Conservation (phyloP, 1,140 invertebrate genomes). For the Lanistes nyassanus region DNA sequence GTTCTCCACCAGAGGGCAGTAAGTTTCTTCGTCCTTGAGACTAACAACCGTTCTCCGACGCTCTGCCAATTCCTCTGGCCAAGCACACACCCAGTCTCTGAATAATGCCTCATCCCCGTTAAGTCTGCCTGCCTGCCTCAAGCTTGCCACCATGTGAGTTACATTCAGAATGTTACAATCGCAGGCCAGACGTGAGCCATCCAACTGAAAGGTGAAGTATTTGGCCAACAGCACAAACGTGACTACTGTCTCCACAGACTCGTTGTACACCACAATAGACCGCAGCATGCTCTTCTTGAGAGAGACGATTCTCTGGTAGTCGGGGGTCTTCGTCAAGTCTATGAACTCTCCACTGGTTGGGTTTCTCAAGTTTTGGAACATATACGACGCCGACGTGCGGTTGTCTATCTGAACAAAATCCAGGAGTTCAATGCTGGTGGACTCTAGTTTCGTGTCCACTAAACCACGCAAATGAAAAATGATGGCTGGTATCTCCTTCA, state of each 20-base stretch:
- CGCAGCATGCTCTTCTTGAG: slow-evolving; percentile 33
- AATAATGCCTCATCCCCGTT: slow-evolving; percentile 42
- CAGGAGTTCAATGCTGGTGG: slow-evolving; percentile 32
- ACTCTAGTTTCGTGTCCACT: slow-evolving; percentile 25
- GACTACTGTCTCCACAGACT: slow-evolving; percentile 8
- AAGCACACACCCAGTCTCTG: slow-evolving; percentile 39
- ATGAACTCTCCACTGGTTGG: slow-evolving; percentile 27
- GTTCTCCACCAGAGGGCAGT: slow-evolving; percentile 29
- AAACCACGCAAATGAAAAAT: slow-evolving; percentile 40
- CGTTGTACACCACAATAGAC: slow-evolving; percentile 20
- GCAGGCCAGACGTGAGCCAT: slow-evolving; percentile 40
- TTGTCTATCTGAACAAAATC: slow-evolving; percentile 33
- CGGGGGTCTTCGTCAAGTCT: slow-evolving; percentile 20
- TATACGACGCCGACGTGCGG: slow-evolving; percentile 4
- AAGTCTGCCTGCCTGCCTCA: slow-evolving; percentile 11
- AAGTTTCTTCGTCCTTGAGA: slow-evolving; percentile 41
- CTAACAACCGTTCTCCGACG: slow-evolving; percentile 21
- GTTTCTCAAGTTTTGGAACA: slow-evolving; percentile 30
- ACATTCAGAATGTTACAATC: slow-evolving; percentile 42
- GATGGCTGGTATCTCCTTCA: slow-evolving; percentile 35
- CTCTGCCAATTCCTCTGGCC: slow-evolving; percentile 33
- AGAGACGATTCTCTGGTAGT: slow-evolving; percentile 31
- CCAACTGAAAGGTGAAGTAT: slow-evolving; percentile 39
- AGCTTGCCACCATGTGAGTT: slow-evolving; percentile 24
- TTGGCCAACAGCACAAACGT: slow-evolving; percentile 26